These are phyloP conservation scores for Diaphora mendica DNA, from an alignment of 2,888 invertebrate species.

Conservation along the genomic window DNA sequence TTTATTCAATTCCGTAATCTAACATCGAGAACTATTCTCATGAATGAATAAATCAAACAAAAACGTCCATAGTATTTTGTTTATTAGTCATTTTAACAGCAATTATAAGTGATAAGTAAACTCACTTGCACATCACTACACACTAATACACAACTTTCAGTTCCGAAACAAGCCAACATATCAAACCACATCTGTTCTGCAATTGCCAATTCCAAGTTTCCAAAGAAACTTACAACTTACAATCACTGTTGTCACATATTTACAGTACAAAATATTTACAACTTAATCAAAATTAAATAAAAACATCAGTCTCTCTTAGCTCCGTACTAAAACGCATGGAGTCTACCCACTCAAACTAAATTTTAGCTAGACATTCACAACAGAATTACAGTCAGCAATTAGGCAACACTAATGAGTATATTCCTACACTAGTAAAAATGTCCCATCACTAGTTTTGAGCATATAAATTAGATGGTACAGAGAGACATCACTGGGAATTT, in stretches of 20 bases:
- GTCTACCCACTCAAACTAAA: slow-evolving; percentile 57
- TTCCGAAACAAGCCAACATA: slow-evolving; percentile 29
- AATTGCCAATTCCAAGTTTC: slow-evolving; percentile 62
- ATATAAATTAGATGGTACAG: slow-evolving; percentile 57
- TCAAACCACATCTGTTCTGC: slow-evolving; percentile 49
- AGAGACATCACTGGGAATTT: slow-evolving; percentile 31
- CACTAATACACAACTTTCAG: slow-evolving; percentile 37
- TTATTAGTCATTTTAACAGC: slow-evolving; percentile 78
- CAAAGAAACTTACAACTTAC: slow-evolving; percentile 75
- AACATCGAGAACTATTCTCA: slow-evolving; percentile 7
- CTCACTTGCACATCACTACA: slow-evolving; percentile 54
- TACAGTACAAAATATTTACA: slow-evolving; percentile 80
- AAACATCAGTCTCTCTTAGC: slow-evolving; percentile 53
- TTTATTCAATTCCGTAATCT: slow-evolving; percentile 32
- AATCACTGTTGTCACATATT: slow-evolving; percentile 73
- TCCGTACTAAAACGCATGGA: slow-evolving; percentile 80
- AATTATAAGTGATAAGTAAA: slow-evolving; percentile 78
- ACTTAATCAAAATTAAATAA: slow-evolving; percentile 67
- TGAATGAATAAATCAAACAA: slow-evolving; percentile 46
- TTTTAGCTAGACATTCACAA: slow-evolving; percentile 58
- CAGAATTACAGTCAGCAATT: slow-evolving; percentile 53
- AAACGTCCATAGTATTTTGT: slow-evolving; percentile 52
- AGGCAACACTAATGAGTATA: slow-evolving; percentile 62
- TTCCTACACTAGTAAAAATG: slow-evolving; percentile 62
- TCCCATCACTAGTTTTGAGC: slow-evolving; percentile 72